phyloP scores from a whole-genome alignment of 1,140 invertebrate genomes.

The Formica selysi region DNA sequence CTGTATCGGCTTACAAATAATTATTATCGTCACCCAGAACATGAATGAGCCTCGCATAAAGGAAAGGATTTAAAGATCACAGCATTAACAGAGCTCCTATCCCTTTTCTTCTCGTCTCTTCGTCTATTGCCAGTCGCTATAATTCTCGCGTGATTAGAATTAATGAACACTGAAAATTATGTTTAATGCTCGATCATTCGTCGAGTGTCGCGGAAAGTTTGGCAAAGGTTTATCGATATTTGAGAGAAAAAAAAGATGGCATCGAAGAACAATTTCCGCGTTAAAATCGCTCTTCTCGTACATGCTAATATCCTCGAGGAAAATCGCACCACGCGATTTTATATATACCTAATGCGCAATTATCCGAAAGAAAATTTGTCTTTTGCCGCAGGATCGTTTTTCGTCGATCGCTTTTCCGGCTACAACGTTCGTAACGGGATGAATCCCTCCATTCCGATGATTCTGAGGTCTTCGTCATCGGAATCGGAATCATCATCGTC shows the following conservation, averaged over 20 bases:
- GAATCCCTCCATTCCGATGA: constrained; percentile 83
- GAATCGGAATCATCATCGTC: constrained; percentile 58
- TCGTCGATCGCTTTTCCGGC: constrained; percentile 65
- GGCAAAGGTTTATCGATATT: constrained; percentile 37
- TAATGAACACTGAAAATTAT: constrained; percentile 81
- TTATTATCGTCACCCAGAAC: neutral
- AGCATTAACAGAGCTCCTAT: constrained; percentile 22
- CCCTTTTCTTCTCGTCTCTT: neutral
- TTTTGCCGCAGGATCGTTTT: constrained; percentile 20
- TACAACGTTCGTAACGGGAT: constrained; percentile 84
- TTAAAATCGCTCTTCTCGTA: no score
- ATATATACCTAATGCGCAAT: constrained; percentile 18
- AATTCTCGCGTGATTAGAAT: constrained; percentile 33
- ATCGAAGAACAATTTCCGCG: no score
- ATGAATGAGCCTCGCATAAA: neutral
- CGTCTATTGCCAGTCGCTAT: neutral
- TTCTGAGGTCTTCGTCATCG: constrained; percentile 80
- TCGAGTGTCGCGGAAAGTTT: constrained; percentile 53
- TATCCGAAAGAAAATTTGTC: constrained; percentile 33
- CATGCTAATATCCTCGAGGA: constrained; percentile 21
- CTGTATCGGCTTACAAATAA: constrained; percentile 23
- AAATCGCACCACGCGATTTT: constrained; percentile 29
- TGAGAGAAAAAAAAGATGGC: neutral
- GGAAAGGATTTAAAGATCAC: constrained; percentile 35
- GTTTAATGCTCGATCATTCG: constrained; percentile 80